These are phyloP conservation scores for Columba livia DNA, from an alignment of 2,113 vertebrate species.

Conservation along the genomic window DNA sequence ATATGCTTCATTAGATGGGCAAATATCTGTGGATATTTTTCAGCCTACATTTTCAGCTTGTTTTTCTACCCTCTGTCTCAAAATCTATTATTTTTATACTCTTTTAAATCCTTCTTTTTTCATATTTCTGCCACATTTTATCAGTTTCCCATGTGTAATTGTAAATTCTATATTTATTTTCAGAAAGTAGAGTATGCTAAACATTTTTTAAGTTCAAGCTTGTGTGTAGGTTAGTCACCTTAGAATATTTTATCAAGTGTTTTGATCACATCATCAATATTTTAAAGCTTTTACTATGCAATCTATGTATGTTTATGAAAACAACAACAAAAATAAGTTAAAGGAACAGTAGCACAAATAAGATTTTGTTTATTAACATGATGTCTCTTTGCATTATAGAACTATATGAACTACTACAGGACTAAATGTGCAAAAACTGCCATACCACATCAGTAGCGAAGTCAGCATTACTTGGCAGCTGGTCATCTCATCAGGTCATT, in stretches of 20 bases:
- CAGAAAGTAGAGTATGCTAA: background rate
- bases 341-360: background rate
- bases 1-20: background rate
- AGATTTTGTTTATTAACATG: background rate
- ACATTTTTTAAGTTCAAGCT: background rate
- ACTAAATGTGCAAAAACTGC: background rate
- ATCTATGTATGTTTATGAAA: background rate
- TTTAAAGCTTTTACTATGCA: background rate
- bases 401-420: background rate
- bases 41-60: background rate
- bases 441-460: background rate
- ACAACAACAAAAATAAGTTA: background rate
- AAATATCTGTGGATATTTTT: background rate
- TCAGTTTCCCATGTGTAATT: background rate
- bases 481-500: background rate
- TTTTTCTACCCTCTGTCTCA: background rate
- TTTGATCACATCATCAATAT: background rate
- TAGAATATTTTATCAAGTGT: background rate
- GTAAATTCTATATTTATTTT: background rate
- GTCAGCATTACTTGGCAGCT: background rate
- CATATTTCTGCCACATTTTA: background rate
- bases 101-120: background rate
- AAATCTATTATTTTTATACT: background rate
- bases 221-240: background rate
- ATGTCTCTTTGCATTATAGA: background rate